A percentile compares a stretch with the other conserved stretches of the same genome.
phyloP scores from a whole-genome alignment of 64 coral and sea anemone genomes.

The Montipora capricornis region DNA sequence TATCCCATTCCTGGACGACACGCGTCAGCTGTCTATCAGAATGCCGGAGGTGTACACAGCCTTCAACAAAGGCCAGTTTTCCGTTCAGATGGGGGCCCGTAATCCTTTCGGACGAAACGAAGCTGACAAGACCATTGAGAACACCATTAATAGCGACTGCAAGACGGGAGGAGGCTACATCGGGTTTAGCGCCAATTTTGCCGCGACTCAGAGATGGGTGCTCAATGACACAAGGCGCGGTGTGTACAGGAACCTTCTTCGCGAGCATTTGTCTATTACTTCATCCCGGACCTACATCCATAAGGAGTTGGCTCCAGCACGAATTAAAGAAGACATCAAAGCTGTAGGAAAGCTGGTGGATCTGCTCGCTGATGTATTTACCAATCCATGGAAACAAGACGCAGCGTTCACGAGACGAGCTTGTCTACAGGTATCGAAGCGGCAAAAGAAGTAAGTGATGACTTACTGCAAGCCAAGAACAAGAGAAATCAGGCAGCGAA shows the following conservation, averaged over 20 bases:
- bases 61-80: conserved; percentile 34
- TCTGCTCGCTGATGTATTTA: too few relatives aligned
- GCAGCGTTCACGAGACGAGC: too few relatives aligned
- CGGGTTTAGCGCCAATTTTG: conserved; percentile 40
- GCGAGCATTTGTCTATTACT: conserved; percentile 23
- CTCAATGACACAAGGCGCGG: neutral
- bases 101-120: conserved; percentile 43
- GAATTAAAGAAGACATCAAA: too few relatives aligned
- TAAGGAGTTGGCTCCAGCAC: too few relatives aligned
- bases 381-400: neutral
- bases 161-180: neutral
- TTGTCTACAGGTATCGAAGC: neutral
- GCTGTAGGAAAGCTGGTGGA: too few relatives aligned
- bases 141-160: neutral
- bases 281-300: too few relatives aligned
- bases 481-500: conserved; percentile 17
- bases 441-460: conserved; percentile 35
- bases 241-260: conserved; percentile 30
- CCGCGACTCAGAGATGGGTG: conserved; percentile 3
- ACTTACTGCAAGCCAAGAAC: conserved; percentile 48
- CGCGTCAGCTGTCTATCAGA: neutral
- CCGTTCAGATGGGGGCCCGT: conserved; percentile 4
- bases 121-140: neutral
- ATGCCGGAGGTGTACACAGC: conserved; percentile 53
- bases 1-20: conserved; percentile 57